Evolutionary conservation across 2,888 invertebrate genomes (phyloP).

Genomic region (Eutolmus rufibarbis): DNA sequence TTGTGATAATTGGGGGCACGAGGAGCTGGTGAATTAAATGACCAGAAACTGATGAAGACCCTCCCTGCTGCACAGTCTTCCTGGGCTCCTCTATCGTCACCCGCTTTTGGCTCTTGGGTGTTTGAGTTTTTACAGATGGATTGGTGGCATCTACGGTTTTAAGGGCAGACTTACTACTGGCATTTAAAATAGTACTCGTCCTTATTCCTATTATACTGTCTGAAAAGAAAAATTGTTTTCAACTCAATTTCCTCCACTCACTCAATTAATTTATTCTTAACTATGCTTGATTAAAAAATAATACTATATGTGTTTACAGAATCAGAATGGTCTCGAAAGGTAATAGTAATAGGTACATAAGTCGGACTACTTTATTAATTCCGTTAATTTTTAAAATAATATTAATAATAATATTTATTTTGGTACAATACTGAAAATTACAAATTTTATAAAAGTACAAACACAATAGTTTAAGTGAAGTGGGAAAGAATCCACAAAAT

Average conservation of each 20-base stretch:
- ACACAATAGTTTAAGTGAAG: no score
- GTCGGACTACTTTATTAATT: background rate
- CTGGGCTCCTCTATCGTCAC: slow-evolving; percentile 61
- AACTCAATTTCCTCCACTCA: no score
- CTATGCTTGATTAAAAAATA: background rate
- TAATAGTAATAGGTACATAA: no score
- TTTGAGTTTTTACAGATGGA: slow-evolving; percentile 54
- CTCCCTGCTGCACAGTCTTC: slow-evolving; percentile 52
- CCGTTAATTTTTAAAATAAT: background rate
- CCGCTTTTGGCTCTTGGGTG: slow-evolving; percentile 60
- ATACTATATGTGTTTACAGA: background rate
- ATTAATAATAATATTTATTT: no score
- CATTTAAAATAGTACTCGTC: slow-evolving; percentile 53
- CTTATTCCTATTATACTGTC: slow-evolving; percentile 62
- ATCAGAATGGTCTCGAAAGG: background rate
- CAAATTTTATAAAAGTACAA: no score
- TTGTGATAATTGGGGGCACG: slow-evolving; percentile 41
- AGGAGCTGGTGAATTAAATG: slow-evolving; percentile 39
- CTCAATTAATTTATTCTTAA: background rate
- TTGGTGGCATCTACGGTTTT: background rate
- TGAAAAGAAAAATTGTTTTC: slow-evolving; percentile 46
- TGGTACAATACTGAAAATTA: no score
- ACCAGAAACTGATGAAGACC: slow-evolving; percentile 48
- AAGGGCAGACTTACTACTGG: background rate
- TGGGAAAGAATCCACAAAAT: no score